Conservation (phyloP, 1,140 invertebrate species). For the Phthorimaea operculella region DNA sequence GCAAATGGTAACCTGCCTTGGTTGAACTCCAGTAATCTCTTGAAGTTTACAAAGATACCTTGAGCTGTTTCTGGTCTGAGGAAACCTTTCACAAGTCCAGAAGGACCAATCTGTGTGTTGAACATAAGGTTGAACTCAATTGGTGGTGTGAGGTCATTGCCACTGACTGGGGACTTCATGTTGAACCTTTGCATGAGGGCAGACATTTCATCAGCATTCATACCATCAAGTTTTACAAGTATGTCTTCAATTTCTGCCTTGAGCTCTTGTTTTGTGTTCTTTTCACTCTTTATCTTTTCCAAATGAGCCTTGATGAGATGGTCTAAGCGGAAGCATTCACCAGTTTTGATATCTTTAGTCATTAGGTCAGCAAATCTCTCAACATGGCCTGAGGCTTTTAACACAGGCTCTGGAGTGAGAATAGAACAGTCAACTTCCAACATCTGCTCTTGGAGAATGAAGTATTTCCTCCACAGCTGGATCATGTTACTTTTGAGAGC, state of each 20-base stretch:
- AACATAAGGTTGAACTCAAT: conserved; percentile 99
- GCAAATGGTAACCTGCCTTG: conserved; percentile 97
- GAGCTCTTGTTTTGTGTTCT: conserved; percentile 78
- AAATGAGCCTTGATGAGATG: conserved; percentile 98
- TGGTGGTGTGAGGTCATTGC: conserved; percentile 94
- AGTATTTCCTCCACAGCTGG: conserved; percentile 94
- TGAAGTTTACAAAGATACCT: conserved; percentile 99
- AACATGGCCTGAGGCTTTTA: conserved; percentile 99
- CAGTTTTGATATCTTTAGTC: conserved; percentile 97
- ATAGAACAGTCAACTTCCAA: conserved; percentile 98
- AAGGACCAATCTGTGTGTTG: conserved; percentile 95
- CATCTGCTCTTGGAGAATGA: conserved; percentile 98
- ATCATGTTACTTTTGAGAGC: conserved; percentile 97
- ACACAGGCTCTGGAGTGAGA: conserved; percentile 94
- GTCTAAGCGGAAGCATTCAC: conserved; percentile 97
- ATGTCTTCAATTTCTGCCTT: conserved; percentile 85
- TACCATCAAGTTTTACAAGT: conserved; percentile 74
- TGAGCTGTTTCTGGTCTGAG: conserved; percentile 98
- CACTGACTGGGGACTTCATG: conserved; percentile 95
- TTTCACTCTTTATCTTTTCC: conserved; percentile 89
- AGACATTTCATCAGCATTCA: conserved; percentile 89
- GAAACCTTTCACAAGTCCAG: conserved; percentile 93
- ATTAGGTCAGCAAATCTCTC: conserved; percentile 99
- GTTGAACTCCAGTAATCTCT: conserved; percentile 96
- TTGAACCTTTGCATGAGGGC: conserved; percentile 84